Evolutionary conservation across 2,888 invertebrate genomes (phyloP), one percentile per base, ranked within the genome.

Genomic region (Meliscaeva auricollis): DNA sequence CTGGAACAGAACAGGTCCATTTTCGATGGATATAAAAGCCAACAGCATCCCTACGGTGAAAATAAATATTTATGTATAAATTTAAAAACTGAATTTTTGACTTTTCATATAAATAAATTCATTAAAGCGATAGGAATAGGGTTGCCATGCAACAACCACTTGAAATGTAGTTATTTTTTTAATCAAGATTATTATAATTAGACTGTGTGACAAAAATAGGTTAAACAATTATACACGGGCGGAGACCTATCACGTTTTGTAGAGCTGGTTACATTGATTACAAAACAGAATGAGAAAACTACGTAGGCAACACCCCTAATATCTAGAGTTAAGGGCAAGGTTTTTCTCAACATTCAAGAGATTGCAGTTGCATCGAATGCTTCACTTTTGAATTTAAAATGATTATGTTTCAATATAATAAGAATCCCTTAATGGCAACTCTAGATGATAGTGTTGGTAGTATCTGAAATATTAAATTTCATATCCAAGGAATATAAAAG

Each of bases 11-110:
- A 22, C 2, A 3, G 32, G 4, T 69, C 52, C 41, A 22, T 38
- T 44, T 69, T 41, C 38, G 41, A 3, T 9, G 38, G 8, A 26
- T 8, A 26, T 44, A 54, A 22, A 13, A 26, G 9, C 22, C 38
- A 38, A 15, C 64, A 56, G 35, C 56, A 68, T 22, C 15, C 41
- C 13, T 13, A 20, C 50, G 17, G 41, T 58, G 17, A n/a, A 30
- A 46, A 76, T 32, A 17, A 76, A 58, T 60, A 69, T 66, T 44
- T 58, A 58, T 50, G 38, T 60, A 48, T 38, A 69, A 76, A 48
- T 41, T 48, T 30, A 76, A 50, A 68, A 50, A 41, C 38, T 38
- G 38, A 54, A 8, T 48, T 66, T 76, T 58, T 68, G 48, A 58
- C 56, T 48, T 66, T 35, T 26, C 11, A 11, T 3, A 17, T 17